Base-by-base conservation (phyloP, 2,113 vertebrate genomes). In the Myxocyprinus asiaticus region DNA sequence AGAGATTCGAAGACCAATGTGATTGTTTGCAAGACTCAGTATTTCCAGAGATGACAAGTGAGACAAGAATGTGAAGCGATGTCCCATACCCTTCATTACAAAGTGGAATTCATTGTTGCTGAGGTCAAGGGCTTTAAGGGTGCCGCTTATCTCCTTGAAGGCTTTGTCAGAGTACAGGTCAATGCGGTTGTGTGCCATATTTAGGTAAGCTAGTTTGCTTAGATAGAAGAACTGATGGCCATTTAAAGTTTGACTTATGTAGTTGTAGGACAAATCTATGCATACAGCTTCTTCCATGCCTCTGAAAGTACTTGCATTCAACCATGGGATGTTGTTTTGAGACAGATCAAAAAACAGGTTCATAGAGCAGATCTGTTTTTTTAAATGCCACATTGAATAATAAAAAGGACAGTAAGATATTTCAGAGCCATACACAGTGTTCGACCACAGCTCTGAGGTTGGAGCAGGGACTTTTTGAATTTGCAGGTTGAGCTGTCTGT, bases 41-140 rank as follows among this genome's bases (percentile, higher is more conserved):
- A 86, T 81, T 84, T 89, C 84, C 63, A 95, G 86, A 45, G 85
- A 85, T 2, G 48, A 78, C 45, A 94, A 83, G 67, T 88, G 67
- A 8, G 73, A 15, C 67, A 94, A 81, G 75, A 95, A 95, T 4
- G 71, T 70, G 55, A 95, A 91, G 8, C 76, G 76, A 78, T 95
- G 93, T 5, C 92, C 93, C 86, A 95, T 93, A 14, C 93, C 93
- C 65, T 61, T 91, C 90, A 94, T 93, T 3, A 82, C 86, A 70
- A 95, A 95, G 55, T 94, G 90, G 81, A 92, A 94, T 1, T 91
- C 88, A 75, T 94, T 95, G 83, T 91, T 87, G 79, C 91, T 93
- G 9, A 95, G 62, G 33, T 94, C 93, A 67, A 95, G 87, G n/a
- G 88, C 84, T 65, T 89, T 92, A 10, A 95, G 86, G 6, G 91